Conservation (phyloP, 92 coral and sea anemone species). For the Paramuricea clavata region DNA sequence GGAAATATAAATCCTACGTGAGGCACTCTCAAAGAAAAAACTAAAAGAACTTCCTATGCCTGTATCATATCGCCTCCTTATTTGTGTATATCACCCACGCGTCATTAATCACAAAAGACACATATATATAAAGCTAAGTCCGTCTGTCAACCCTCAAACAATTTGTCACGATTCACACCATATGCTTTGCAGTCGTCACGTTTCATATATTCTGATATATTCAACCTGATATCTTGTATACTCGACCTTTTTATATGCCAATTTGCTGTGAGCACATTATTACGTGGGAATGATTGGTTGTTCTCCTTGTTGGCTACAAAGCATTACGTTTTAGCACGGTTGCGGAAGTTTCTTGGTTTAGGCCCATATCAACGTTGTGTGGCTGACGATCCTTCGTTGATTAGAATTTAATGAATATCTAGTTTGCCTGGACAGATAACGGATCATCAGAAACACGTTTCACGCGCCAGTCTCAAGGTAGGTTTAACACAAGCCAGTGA, state of each 20-base stretch:
- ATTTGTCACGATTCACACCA: not conserved
- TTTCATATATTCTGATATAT: not conserved
- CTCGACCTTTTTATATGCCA: not conserved
- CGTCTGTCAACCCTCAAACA: not conserved
- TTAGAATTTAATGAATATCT: too few species aligned
- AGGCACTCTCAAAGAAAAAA: too few species aligned
- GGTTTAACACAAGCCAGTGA: too few species aligned
- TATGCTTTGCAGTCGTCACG: not conserved
- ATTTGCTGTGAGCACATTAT: not conserved
- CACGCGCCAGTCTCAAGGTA: too few species aligned
- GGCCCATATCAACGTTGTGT: too few species aligned
- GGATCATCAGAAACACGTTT: too few species aligned
- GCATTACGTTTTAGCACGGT: not conserved
- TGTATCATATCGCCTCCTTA: not conserved
- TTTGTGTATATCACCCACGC: slow-evolving; percentile 9
- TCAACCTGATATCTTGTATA: not conserved
- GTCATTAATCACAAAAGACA: not conserved
- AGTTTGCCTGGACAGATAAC: too few species aligned
- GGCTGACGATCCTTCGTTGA: too few species aligned
- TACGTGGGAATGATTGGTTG: not conserved
- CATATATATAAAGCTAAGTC: not conserved
- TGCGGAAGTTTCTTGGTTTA: not conserved
- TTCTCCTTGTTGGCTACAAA: not conserved
- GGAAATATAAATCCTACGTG: too few species aligned
- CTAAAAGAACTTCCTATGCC: too few species aligned